Evolutionary conservation across 2,797 vertebrate genomes (phyloP).

Genomic region (Pseudochirops cupreus): DNA sequence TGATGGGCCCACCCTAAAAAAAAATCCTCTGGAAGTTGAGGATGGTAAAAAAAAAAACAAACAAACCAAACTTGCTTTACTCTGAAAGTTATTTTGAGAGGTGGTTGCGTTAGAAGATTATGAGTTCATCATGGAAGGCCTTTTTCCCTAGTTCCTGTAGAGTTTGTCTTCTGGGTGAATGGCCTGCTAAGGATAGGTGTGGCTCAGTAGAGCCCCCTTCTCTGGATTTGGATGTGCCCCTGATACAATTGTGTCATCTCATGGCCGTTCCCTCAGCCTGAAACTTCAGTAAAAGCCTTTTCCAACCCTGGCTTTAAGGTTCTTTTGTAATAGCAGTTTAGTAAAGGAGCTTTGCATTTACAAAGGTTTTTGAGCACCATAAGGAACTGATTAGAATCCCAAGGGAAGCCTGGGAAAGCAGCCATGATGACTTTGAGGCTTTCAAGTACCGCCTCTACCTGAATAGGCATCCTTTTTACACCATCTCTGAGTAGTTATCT

Average conservation of each 20-base stretch:
- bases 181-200: not conserved
- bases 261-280: not conserved
- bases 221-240: not conserved
- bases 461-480: not conserved
- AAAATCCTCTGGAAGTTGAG: not conserved
- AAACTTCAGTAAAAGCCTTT: not conserved
- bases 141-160: not conserved
- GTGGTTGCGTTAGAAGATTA: not conserved
- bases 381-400: not conserved
- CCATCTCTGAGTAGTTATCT: not conserved
- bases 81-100: not conserved
- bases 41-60: not conserved
- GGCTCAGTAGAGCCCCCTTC: not conserved
- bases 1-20: not conserved
- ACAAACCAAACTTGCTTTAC: not conserved
- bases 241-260: not conserved
- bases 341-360: not conserved
- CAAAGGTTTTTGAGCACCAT: not conserved
- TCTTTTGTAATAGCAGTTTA: not conserved
- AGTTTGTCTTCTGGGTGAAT: not conserved
- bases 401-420: not conserved
- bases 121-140: not conserved
- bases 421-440: not conserved
- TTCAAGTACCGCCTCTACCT: not conserved
- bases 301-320: not conserved